Percentiles rank a stretch among this genome's conserved stretches.
phyloP scores from a whole-genome alignment of 2,797 vertebrate genomes.

The Betta splendens region DNA sequence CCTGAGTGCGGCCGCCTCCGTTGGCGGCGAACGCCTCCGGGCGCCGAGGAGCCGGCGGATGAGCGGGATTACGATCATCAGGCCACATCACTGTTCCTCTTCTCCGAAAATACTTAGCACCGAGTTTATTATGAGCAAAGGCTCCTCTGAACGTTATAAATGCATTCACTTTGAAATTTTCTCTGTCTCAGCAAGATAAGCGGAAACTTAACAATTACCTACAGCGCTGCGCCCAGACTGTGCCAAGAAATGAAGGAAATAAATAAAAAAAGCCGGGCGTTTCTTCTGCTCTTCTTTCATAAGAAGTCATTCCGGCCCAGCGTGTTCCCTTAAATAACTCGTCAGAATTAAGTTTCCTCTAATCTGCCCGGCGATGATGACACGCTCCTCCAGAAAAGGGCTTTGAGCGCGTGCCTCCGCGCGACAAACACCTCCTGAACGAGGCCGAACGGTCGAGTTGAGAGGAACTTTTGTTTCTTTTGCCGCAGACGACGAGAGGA shows the following conservation, averaged over 20 bases:
- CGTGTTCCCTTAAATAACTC: constrained; percentile 59
- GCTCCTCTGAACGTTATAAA: constrained; percentile 25
- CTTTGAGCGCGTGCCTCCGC: constrained; percentile 63
- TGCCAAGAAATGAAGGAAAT: constrained; percentile 31
- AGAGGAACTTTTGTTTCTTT: constrained; percentile 69
- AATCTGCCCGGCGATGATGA: constrained; percentile 52
- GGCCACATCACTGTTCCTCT: constrained; percentile 1
- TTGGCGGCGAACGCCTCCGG: constrained; percentile 34
- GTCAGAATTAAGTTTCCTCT: constrained; percentile 61
- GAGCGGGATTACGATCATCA: constrained; percentile 24
- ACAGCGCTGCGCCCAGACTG: constrained; percentile 8
- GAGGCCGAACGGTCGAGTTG: constrained; percentile 69
- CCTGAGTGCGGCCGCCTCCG: too few species aligned
- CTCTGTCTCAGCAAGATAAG: constrained; percentile 30
- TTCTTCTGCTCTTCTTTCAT: constrained; percentile 17
- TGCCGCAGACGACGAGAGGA: constrained; percentile 37
- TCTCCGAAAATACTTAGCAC: constrained; percentile 26
- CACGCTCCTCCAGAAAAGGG: constrained; percentile 52
- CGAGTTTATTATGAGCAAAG: constrained; percentile 31
- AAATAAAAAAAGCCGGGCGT: too few species aligned
- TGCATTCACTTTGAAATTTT: constrained; percentile 34
- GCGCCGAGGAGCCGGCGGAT: constrained; percentile 16
- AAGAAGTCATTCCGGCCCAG: constrained; percentile 33
- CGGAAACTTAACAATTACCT: constrained; percentile 16
- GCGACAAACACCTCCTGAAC: constrained; percentile 70